Base-by-base conservation (phyloP, 37 sponge, comb jelly and placozoan genomes). In the Haliclona indistincta region DNA sequence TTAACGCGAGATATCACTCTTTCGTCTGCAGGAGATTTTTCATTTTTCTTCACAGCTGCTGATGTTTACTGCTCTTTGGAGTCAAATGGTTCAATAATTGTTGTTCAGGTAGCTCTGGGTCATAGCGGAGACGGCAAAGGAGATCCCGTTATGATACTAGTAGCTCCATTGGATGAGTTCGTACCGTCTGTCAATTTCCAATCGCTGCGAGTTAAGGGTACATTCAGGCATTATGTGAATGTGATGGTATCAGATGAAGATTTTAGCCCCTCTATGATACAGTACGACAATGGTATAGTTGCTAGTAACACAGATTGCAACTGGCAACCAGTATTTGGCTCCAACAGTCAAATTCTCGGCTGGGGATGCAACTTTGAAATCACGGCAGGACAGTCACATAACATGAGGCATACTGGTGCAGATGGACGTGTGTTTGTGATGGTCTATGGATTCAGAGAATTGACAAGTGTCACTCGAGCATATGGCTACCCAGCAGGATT, bases 361-460 rank as follows among this genome's bases (percentile, higher is more conserved):
- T 58, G n/a, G 11, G 25, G 60, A 20, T 58, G 25, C 60, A 6
- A 6, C 6, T 58, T 58, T 58, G 25, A 58, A 58, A 7, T 58
- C 7, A 25, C 25, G n/a, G 6, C 22, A n/a, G 60, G 13, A 17
- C 13, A 47, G 8, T 17, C 13, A 17, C 13, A 47, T 47, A 47
- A 7, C 7, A n/a, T 58, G n/a, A 20, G 28, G 11, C 22, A 11
- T 6, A 7, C 28, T n/a, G 60, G n/a, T n/a, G 6, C 60, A 11
- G n/a, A 58, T 6, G 60, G 60, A n/a, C 13, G 60, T n/a, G 26
- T 58, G 7, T 58, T 58, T 58, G 60, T 20, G n/a, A 58, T 58
- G 60, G 60, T 58, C 6, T 58, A 58, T 58, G 60, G 60, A 7
- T 58, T 58, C n/a, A n/a, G n/a, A n/a, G n/a, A n/a, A n/a, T n/a